Evolutionary conservation across 2,888 invertebrate species (phyloP), one percentile per base, ranked within the genome.

Genomic region (Drosophila merina): DNA sequence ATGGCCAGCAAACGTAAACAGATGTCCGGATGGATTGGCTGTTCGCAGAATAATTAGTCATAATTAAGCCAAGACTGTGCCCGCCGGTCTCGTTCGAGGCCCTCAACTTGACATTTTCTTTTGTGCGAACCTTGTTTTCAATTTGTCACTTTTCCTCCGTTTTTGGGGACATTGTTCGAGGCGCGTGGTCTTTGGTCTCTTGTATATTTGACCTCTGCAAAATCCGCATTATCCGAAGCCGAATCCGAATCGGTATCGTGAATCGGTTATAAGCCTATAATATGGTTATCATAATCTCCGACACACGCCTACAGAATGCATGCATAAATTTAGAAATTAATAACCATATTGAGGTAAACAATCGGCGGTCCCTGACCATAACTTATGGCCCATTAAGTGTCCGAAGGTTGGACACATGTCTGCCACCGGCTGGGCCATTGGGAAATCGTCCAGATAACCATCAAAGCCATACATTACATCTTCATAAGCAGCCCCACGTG

Each of bases 31-130:
- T 28, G 12, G 6, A 25, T 48, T 63, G 63, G 54, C 58, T 75
- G 73, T 62, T 55, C 58, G 72, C 52, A 66, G 30, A 54, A 51
- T 68, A 57, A 79, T 81, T 86, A 75, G 86, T 83, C 80, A 83
- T 74, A 79, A 86, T 79, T 83, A 75, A 75, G 62, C 20, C 71
- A 36, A 31, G 31, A 67, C 69, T 64, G 62, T 75, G 75, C 74
- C 74, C 60, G 50, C 10, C 40, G 71, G 74, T 47, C 12, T 25
- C 25, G 44, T 28, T 47, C 26, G 14, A 45, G 73, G 60, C 79
- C 83, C 66, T 69, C 72, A 79, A 72, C 68, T 64, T 79, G 70
- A 71, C 67, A 76, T 69, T 66, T 62, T 77, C 72, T 10, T 54
- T 57, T 33, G 52, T 40, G 44, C 44, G 40, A 25, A 6, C 14